Evolutionary conservation across 2,797 vertebrate genomes (phyloP).

Genomic region (Acrossocheilus fasciatus): DNA sequence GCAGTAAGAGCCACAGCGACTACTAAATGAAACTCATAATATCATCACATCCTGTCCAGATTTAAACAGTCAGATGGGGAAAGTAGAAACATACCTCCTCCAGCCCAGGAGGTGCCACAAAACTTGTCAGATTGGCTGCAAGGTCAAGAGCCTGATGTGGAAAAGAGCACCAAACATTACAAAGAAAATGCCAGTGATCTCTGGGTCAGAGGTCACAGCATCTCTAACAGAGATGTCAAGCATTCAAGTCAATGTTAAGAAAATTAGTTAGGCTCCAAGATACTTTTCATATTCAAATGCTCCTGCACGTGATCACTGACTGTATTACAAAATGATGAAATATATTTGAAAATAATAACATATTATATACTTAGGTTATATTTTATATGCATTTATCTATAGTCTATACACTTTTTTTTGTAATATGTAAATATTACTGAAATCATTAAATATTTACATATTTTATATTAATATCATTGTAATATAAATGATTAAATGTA

Average conservation of each 20-base stretch:
- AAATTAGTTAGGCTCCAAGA: background rate
- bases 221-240: conserved; percentile 38
- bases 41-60: conserved; percentile 22
- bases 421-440: background rate
- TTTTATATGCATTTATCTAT: background rate
- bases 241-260: conserved; percentile 9
- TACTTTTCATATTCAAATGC: background rate
- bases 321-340: background rate
- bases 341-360: background rate
- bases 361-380: background rate
- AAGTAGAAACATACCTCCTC: conserved; percentile 74
- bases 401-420: background rate
- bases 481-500: background rate
- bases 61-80: conserved; percentile 26
- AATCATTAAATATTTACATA: background rate
- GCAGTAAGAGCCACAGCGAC: background rate
- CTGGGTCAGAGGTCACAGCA: conserved; percentile 47
- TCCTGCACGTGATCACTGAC: background rate
- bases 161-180: conserved; percentile 76
- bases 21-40: background rate
- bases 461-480: background rate
- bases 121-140: conserved; percentile 80
- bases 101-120: conserved; percentile 77
- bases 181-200: conserved; percentile 63
- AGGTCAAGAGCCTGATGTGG: conserved; percentile 77